Percentiles rank a stretch among this genome's conserved stretches.
phyloP scores from a whole-genome alignment of 2,113 vertebrate species.

The Cyprinodon tularosa region DNA sequence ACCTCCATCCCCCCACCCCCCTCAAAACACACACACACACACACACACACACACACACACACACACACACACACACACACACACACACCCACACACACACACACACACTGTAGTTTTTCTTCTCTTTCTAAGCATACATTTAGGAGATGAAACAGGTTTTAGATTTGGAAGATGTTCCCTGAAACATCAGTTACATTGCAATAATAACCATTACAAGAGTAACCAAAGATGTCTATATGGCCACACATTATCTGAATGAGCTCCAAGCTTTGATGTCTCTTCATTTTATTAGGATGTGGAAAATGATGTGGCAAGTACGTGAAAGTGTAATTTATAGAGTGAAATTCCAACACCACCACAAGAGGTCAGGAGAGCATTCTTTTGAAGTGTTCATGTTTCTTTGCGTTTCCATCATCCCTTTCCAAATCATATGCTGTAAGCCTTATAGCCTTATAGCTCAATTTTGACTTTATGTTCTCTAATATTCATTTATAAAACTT shows the following conservation, averaged over 20 bases:
- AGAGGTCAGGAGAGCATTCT: constrained; percentile 56
- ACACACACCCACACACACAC: constrained; percentile 5
- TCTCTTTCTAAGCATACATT: neutral
- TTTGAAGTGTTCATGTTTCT: constrained; percentile 3
- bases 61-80: constrained; percentile 23
- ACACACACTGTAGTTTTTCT: neutral
- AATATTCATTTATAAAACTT: no score
- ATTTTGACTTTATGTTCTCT: no score
- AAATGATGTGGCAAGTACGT: neutral
- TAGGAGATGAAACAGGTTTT: neutral
- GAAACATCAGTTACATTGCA: neutral
- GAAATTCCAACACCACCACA: constrained; percentile 33
- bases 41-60: constrained; percentile 7
- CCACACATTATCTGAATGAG: neutral
- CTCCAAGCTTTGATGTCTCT: neutral
- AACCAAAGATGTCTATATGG: neutral
- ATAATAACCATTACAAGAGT: neutral
- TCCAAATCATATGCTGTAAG: no score
- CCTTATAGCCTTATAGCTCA: no score
- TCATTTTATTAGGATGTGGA: neutral
- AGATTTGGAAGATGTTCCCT: neutral
- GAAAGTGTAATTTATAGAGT: neutral
- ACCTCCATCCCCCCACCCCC: constrained; percentile 26
- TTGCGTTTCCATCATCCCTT: neutral
- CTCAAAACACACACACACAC: neutral